Conservation (phyloP, 2,888 invertebrate species). For the Druceiella hillmani region DNA sequence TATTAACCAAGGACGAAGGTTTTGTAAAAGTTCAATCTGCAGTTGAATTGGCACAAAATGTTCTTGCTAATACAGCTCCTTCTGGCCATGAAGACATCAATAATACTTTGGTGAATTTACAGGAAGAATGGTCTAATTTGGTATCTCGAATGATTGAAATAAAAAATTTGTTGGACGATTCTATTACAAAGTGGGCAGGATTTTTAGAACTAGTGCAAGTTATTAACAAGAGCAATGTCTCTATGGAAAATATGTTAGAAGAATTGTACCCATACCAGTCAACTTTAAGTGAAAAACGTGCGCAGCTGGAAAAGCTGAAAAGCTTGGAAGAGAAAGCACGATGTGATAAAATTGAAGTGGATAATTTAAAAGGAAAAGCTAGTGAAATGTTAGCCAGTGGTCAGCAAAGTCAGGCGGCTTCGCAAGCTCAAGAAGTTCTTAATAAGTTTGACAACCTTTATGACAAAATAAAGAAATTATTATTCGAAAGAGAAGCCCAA, state of each 20-base stretch:
- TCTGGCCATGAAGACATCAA: conserved; percentile 84
- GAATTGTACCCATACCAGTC: conserved; percentile 73
- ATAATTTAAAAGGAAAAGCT: conserved; percentile 76
- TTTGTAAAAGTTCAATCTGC: conserved; percentile 81
- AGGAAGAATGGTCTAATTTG: conserved; percentile 86
- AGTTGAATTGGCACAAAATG: conserved; percentile 87
- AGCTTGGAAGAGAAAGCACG: conserved; percentile 82
- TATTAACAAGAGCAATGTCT: conserved; percentile 74
- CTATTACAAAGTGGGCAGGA: conserved; percentile 87
- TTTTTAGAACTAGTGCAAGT: conserved; percentile 84
- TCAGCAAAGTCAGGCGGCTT: conserved; percentile 76
- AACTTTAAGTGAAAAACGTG: conserved; percentile 80
- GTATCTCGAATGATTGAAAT: conserved; percentile 87
- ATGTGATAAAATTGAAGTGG: conserved; percentile 86
- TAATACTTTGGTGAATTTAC: conserved; percentile 71
- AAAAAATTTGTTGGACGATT: conserved; percentile 80
- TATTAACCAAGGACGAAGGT: conserved; percentile 90
- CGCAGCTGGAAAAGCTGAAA: conserved; percentile 80
- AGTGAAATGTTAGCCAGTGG: conserved; percentile 81
- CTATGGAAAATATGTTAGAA: conserved; percentile 66
- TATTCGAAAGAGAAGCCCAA: conserved; percentile 77
- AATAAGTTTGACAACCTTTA: conserved; percentile 77
- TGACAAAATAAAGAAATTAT: conserved; percentile 68
- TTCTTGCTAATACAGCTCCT: conserved; percentile 86
- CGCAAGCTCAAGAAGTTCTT: conserved; percentile 79